Evolutionary conservation across 1,140 invertebrate genomes (phyloP), one percentile per base, ranked within the genome.

Genomic region (Lerema accius): DNA sequence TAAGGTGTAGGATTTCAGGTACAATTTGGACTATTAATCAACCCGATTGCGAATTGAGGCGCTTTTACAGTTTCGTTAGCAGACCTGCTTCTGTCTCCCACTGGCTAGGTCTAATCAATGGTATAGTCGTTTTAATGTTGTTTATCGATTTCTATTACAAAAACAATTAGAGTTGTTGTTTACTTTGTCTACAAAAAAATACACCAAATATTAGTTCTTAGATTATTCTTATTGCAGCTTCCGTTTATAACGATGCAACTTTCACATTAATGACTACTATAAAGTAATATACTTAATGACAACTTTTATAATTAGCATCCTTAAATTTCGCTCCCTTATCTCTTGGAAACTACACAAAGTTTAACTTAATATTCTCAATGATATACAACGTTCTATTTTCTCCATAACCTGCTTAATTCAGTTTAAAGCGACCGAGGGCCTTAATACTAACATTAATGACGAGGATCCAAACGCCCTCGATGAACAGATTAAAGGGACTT

Each of bases 311-410:
- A n/a, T n/a, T n/a, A n/a, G n/a, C n/a, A n/a, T n/a, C n/a, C n/a
- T n/a, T n/a, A n/a, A n/a, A n/a, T n/a, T n/a, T n/a, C n/a, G n/a
- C n/a, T n/a, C n/a, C n/a, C n/a, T n/a, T n/a, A n/a, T n/a, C n/a
- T n/a, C n/a, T n/a, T n/a, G n/a, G 19, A 23, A 23, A 23, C 19
- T 23, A 23, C 5, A 23, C 19, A 3, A 23, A 23, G 2, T 23
- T 23, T 23, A 5, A 23, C 9, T 7, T 32, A 32, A 32, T 7
- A 32, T 7, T 32, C 4, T 32, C 4, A 7, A 9, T 32, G 7
- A 9, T 32, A 4, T 53, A 53, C 10, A 53, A 53, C 32, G 7
- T 53, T 53, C 16, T 53, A 6, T 39, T 53, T 40, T 39, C 16
- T 23, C 17, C 35, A 16, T 35, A 23, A 35, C 50, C 17, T 19